Base-by-base conservation (phyloP, 2,888 invertebrate species). In the Zaprionus lineosus region DNA sequence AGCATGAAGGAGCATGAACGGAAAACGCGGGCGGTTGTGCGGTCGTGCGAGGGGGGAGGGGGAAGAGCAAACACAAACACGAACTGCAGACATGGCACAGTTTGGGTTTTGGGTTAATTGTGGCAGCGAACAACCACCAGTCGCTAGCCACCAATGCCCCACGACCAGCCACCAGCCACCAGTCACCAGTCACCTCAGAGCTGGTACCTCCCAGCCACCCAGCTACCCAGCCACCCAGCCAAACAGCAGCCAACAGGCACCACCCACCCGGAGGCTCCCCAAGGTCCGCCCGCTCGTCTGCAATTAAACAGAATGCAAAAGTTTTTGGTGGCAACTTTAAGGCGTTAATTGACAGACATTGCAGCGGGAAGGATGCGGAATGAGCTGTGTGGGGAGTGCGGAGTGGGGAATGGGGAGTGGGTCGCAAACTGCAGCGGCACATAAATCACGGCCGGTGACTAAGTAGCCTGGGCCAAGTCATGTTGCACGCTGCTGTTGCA, bases 281-380 rank as follows among this genome's bases (percentile, higher is more conserved):
- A n/a, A 8, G 7, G 15, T 29, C 24, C 58, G 11, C 34, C 59
- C 47, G 18, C 50, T 40, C 15, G 50, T 12, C 43, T 50, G 61
- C 76, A 82, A 85, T 82, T 82, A 83, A 85, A 64, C 73, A 73
- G n/a, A n/a, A 67, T 71, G 75, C 72, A 64, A 69, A 79, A 44
- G 50, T 68, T 78, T 73, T 63, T 72, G 73, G 71, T 70, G 71
- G 71, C 68, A 65, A 60, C 64, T 69, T 79, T 74, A 75, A 74
- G 61, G 59, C 53, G 41, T 56, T 85, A 85, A 82, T 82, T 82
- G 86, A 85, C 76, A 79, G 83, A 74, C 78, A 79, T 79, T 72
- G 71, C 67, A n/a, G n/a, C n/a, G n/a, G n/a, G n/a, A n/a, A n/a
- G n/a, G n/a, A n/a, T n/a, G n/a, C n/a, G n/a, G n/a, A n/a, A n/a